phyloP scores from a whole-genome alignment of 2,797 vertebrate genomes.

The Galagoides demidoff region DNA sequence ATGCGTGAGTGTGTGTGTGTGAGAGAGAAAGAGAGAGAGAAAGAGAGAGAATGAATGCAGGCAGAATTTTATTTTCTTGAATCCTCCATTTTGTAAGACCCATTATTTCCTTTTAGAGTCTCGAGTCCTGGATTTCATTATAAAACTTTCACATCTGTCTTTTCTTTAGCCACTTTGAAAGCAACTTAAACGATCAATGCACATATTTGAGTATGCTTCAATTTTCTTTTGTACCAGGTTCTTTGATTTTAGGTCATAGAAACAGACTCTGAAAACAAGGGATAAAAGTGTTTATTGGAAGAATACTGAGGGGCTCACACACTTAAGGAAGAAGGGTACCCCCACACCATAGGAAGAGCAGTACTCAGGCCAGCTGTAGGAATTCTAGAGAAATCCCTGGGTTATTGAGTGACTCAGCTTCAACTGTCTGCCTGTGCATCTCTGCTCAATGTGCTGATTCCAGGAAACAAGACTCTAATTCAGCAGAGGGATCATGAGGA shows the following conservation, averaged over 20 bases:
- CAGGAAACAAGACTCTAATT: neutral
- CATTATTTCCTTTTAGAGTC: conserved; percentile 6
- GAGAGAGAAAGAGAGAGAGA: neutral
- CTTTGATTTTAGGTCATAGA: conserved; percentile 2
- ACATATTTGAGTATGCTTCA: neutral
- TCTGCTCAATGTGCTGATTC: neutral
- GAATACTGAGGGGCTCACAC: neutral
- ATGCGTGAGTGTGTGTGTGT: neutral
- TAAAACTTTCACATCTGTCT: conserved; percentile 3
- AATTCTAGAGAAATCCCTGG: neutral
- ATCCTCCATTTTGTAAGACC: neutral
- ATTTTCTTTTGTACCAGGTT: neutral
- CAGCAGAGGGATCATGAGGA: neutral
- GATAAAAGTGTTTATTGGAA: neutral
- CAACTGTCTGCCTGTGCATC: neutral
- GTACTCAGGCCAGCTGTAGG: neutral
- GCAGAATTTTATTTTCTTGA: conserved; percentile 25
- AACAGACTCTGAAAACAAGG: neutral
- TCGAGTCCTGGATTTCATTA: neutral
- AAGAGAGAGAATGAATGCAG: neutral
- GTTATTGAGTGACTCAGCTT: neutral
- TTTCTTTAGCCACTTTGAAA: conserved; percentile 56
- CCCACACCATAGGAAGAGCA: neutral
- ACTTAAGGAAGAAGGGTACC: neutral
- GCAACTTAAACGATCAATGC: neutral